Base-by-base conservation (phyloP, 2,888 invertebrate genomes). In the Watsonalla binaria region DNA sequence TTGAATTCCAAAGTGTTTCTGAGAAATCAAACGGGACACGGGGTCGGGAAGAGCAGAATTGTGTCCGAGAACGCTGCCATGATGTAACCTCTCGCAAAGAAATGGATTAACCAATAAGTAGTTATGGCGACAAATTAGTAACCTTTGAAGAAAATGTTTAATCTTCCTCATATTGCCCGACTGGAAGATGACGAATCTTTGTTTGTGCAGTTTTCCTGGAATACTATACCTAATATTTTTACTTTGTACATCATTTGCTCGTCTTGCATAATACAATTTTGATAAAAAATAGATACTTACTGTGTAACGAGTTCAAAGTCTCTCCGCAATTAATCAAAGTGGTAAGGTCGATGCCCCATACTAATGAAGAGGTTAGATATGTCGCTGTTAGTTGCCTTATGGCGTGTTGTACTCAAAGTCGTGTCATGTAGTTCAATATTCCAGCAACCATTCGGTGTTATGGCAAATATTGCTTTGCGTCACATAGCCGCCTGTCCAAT, bases 401-500 rank as follows among this genome's bases (percentile, higher is more conserved):
- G 70, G 66, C 72, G 70, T 68, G 72, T 67, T 72, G 72, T 66
- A 68, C 67, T 68, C 74, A 42, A 11, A 5, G 74, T 58, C 76
- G 69, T 77, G 76, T 78, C 79, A 76, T 68, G 73, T 70, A 74
- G 79, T 80, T 82, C 82, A 80, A 79, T 80, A 76, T 79, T 75
- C 77, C 69, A 72, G 71, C 68, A 72, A 74, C 63, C 68, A 72
- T 75, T 80, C 71, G 72, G 74, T 72, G 64, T 65, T 63, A 61
- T 64, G 64, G 78, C 79, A 84, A 86, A 86, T 86, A 84, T 57
- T 70, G 59, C 71, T 81, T 80, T 81, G 81, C 86, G 83, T 85
- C 84, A 86, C 76, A 84, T 81, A 77, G 72, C 80, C 73, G 70
- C 72, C 65, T 69, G 71, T 72, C 68, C 62, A 67, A 71, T 76